Evolutionary conservation across 2,797 vertebrate species (phyloP).

Genomic region (Choloepus didactylus): DNA sequence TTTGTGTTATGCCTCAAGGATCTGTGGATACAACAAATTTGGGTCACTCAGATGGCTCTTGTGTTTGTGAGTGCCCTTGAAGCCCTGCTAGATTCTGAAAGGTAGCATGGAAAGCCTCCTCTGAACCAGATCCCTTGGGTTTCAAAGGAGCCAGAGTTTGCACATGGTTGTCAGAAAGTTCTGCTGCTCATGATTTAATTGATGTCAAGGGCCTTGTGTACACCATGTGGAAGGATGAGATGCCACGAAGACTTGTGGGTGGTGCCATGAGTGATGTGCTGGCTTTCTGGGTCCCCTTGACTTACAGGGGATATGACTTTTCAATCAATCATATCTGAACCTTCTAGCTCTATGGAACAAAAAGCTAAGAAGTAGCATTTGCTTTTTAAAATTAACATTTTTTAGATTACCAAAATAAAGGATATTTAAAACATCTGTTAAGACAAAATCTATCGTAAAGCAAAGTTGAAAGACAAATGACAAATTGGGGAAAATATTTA

Average conservation of each 20-base stretch:
- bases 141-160: background rate
- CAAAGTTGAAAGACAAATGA: background rate
- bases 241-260: background rate
- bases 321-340: background rate
- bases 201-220: background rate
- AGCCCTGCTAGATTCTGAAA: background rate
- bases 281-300: background rate
- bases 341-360: background rate
- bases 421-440: background rate
- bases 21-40: background rate
- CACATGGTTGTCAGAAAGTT: background rate
- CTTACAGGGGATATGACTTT: background rate
- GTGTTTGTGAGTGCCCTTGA: background rate
- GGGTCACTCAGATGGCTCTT: background rate
- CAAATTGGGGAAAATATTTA: background rate
- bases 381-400: background rate
- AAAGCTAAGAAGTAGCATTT: background rate
- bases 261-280: background rate
- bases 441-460: constrained; percentile 2
- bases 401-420: background rate
- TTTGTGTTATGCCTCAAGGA: background rate
- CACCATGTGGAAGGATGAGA: background rate
- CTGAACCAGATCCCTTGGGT: background rate
- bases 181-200: background rate
- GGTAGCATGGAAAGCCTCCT: background rate